Evolutionary conservation across 2,113 vertebrate genomes (phyloP), one percentile per base, ranked within the genome.

Genomic region (Todiramphus chloris): DNA sequence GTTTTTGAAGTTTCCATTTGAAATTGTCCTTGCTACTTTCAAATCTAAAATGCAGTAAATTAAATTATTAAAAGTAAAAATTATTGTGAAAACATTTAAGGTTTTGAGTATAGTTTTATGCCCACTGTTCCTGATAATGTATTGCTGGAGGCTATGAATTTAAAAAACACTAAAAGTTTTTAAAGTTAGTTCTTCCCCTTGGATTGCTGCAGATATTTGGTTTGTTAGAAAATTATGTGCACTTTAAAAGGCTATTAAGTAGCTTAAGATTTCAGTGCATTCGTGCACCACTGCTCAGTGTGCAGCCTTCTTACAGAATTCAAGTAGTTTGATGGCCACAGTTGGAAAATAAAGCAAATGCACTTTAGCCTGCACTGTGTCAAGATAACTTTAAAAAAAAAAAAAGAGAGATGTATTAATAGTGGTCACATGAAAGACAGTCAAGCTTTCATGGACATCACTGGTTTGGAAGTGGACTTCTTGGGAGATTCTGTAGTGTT

Each of bases 1-100:
- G 90, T 5, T 93, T 96, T 96, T 97, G 97, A 97, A 95, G 92
- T 96, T 94, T 81, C 55, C 48, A 6, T 96, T 97, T 96, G 94
- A 96, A 94, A 95, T 94, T 92, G 73, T 96, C 95, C 93, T 96
- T 96, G 85, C 75, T 92, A 91, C 86, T 96, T 96, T 94, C 13
- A 11, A 94, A 96, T 59, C 43, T 84, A 64, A 91, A 96, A 89
- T 76, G 86, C 67, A 89, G 89, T 76, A 91, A 92, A 97, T 97
- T 81, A 94, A 84, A 92, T 92, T 96, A 87, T 79, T 91, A 83
- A 84, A 97, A 89, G 69, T 94, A 90, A 93, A 95, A 96, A 89
- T 83, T 72, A 41, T 90, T 94, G 80, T 89, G 95, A 89, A 96
- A 94, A 82, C 58, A 69, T 89, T 87, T 51, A 66, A 92, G n/a